Percentiles rank a stretch among this genome's conserved stretches.
phyloP scores from a whole-genome alignment of 2,888 invertebrate species.

The Diachrysia chrysitis region DNA sequence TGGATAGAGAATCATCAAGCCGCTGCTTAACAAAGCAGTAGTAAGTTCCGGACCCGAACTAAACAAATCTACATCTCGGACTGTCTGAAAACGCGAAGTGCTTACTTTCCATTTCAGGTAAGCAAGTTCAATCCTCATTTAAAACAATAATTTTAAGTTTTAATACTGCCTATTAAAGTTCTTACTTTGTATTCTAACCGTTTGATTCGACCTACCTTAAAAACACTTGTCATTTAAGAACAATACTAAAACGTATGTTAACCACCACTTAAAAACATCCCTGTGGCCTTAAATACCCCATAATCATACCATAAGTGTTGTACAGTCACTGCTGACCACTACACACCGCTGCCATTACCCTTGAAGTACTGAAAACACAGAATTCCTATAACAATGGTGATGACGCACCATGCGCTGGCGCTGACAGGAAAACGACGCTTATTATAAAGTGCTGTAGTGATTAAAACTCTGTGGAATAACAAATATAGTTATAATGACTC shows the following conservation, averaged over 20 bases:
- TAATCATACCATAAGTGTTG: slow-evolving; percentile 17
- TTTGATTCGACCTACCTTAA: not conserved
- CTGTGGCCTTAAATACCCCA: slow-evolving; percentile 9
- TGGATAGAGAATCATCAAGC: no score
- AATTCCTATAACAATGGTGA: slow-evolving; percentile 60
- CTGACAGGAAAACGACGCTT: slow-evolving; percentile 63
- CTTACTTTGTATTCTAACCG: no score
- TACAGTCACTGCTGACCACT: slow-evolving; percentile 31
- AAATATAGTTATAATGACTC: slow-evolving; percentile 44
- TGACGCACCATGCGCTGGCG: slow-evolving; percentile 60
- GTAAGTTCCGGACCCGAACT: not conserved
- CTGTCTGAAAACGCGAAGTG: not conserved
- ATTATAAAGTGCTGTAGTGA: slow-evolving; percentile 48
- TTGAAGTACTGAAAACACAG: slow-evolving; percentile 59
- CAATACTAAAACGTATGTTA: not conserved
- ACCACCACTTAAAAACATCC: not conserved
- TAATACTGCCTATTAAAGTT: not conserved
- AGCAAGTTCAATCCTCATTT: not conserved
- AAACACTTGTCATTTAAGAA: not conserved
- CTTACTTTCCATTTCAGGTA: not conserved
- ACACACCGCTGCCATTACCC: slow-evolving; percentile 49
- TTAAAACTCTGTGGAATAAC: slow-evolving; percentile 48
- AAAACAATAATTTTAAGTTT: not conserved
- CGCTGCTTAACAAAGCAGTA: no score
- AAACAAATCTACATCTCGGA: not conserved